Evolutionary conservation across 2,797 vertebrate genomes (phyloP).

Genomic region (Galagoides demidoff): DNA sequence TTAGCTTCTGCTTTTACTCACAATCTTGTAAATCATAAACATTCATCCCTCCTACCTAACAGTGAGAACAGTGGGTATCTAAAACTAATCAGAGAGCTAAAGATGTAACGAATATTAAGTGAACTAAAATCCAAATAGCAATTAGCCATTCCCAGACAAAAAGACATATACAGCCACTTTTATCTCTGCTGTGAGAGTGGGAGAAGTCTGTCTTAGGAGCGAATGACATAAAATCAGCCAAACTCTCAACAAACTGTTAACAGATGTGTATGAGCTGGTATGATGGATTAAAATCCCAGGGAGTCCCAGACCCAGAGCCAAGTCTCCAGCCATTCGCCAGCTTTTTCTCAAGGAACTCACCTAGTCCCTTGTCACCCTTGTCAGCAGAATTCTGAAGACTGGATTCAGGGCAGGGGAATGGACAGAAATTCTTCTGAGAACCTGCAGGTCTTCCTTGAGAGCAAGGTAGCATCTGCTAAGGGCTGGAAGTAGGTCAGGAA

Average conservation of each 20-base stretch:
- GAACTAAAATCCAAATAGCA: background rate
- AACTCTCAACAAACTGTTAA: background rate
- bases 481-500: background rate
- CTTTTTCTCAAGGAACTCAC: background rate
- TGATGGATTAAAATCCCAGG: background rate
- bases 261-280: background rate
- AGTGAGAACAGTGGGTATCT: background rate
- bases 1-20: background rate
- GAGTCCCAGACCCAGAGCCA: background rate
- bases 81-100: background rate
- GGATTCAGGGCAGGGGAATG: background rate
- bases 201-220: too few relatives aligned
- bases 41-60: background rate
- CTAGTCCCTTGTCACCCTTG: too few relatives aligned
- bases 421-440: background rate
- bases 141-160: background rate
- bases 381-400: background rate
- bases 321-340: background rate
- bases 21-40: background rate
- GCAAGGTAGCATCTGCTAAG: background rate
- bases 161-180: background rate
- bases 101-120: background rate
- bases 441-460: background rate
- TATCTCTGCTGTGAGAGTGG: background rate
- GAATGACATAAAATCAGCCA: background rate